Evolutionary conservation across 2,113 vertebrate species (phyloP), one percentile per base, ranked within the genome.

Genomic region (Manacus vitellinus): DNA sequence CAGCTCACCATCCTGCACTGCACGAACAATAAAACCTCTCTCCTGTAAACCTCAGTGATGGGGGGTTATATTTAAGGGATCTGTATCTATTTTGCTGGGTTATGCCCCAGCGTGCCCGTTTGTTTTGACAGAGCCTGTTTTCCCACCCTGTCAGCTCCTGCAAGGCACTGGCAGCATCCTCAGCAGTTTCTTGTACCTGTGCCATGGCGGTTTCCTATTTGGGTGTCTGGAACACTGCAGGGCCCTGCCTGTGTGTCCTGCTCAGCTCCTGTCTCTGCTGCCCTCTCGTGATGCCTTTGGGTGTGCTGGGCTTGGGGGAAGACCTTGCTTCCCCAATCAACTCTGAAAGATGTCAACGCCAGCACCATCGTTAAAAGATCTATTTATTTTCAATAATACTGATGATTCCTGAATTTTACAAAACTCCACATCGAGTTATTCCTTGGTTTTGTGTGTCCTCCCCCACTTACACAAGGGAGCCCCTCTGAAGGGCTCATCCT

Each of bases 121-220:
- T 43, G 8, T 72, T 89, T 41, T 28, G 67, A 3, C 21, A 33
- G 68, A 9, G 46, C 47, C 71, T 43, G 23, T 22, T 55, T 59
- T 63, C 46, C 63, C 78, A 10, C 10, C 51, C 2, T 30, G 25
- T 14, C 61, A 74, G 49, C 44, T 30, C 65, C 49, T 14, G 70
- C 28, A 19, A 35, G 61, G 61, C 16, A 18, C 61, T 8, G 17
- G 12, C 71, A 74, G 79, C 92, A 88, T 10, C 85, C 67, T 59
- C 79, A 30, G 85, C 76, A 3, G 1, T 24, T n/a, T 43, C 70
- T 13, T 3, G 24, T 12, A 0, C 7, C 23, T 2, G 81, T 2
- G 0, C 52, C 28, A 2, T 0, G 25, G 73, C 9, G 0, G 22
- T 25, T 41, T 21, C n/a, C 0, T 3, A 2, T 5, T 3, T 0